Percentiles rank a stretch among this genome's conserved stretches.
These are phyloP conservation scores for Micronycteris hirsuta DNA, from an alignment of 2,113 vertebrate genomes.

Conservation along the genomic window DNA sequence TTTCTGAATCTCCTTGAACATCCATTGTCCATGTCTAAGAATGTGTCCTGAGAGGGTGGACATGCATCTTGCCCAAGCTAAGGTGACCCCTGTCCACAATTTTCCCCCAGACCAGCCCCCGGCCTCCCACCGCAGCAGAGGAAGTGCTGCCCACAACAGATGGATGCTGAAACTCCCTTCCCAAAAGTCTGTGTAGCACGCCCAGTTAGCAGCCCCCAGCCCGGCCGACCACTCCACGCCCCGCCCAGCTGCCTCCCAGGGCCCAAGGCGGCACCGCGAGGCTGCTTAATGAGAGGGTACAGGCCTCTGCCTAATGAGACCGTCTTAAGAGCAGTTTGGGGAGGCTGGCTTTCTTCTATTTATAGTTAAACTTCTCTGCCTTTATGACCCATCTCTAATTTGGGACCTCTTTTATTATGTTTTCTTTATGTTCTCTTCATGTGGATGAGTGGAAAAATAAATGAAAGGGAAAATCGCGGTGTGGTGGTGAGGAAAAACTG, in stretches of 20 bases:
- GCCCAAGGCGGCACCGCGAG: neutral
- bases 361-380: constrained; percentile 62
- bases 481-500: constrained; percentile 47
- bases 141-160: neutral
- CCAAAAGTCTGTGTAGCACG: neutral
- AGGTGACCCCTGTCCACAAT: neutral
- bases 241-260: neutral
- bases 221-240: neutral
- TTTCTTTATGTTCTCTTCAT: constrained; percentile 72
- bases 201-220: neutral
- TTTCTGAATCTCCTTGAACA: neutral
- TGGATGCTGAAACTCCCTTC: neutral
- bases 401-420: constrained; percentile 69
- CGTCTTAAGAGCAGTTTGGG: constrained; percentile 27
- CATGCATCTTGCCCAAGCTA: neutral
- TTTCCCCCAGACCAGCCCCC: neutral
- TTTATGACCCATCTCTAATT: constrained; percentile 72
- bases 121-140: neutral
- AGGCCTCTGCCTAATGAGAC: neutral
- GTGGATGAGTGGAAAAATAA: constrained; percentile 66
- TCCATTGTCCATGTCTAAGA: neutral
- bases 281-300: neutral
- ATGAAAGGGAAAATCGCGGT: constrained; percentile 68
- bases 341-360: constrained; percentile 60
- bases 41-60: neutral